Evolutionary conservation across 2,888 invertebrate species (phyloP), one percentile per base, ranked within the genome.

Genomic region (Eupithecia subfuscata): DNA sequence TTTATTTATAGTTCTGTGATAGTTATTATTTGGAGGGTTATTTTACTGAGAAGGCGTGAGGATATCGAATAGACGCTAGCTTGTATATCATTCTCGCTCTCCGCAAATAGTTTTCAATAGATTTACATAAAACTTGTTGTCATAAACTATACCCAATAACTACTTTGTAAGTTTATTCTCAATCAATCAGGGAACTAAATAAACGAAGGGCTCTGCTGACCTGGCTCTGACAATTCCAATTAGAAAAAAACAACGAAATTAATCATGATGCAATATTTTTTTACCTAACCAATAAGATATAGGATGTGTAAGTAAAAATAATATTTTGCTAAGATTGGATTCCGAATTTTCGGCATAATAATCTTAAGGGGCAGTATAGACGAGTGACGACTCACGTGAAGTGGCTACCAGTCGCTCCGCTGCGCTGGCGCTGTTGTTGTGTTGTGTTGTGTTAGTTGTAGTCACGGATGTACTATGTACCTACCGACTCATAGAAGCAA

Each of bases 1-100:
- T 90, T 92, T 91, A 91, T 92, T 92, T 91, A 90, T 70, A 40
- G 63, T 64, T 64, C 43, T 68, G 45, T 68, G 68, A 45, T 68
- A 68, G 43, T 45, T 68, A 67, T 68, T 68, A 68, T 25, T 45
- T 68, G 67, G 40, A 34, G 52, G 52, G 11, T 67, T 65, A 30
- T 63, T 34, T 63, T 34, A 64, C 18, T 34, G 34, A 25, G 5
- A 60, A 60, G 22, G 3, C 22, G 18, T 11, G 14, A 25, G 12
- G 6, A 22, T 60, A 25, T 60, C 22, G 14, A 25, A 12, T 25
- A 22, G 22, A 60, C 25, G 12, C 60, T 60, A 60, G 12, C 60
- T 25, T 14, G 12, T 52, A 52, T n/a, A 25, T 22, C n/a, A 56
- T 12, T 56, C 56, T 56, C 22, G 22, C 22, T 56, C 22, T 22